Base-by-base conservation (phyloP, 1,140 invertebrate genomes). In the Leptinotarsa undecemlineata region DNA sequence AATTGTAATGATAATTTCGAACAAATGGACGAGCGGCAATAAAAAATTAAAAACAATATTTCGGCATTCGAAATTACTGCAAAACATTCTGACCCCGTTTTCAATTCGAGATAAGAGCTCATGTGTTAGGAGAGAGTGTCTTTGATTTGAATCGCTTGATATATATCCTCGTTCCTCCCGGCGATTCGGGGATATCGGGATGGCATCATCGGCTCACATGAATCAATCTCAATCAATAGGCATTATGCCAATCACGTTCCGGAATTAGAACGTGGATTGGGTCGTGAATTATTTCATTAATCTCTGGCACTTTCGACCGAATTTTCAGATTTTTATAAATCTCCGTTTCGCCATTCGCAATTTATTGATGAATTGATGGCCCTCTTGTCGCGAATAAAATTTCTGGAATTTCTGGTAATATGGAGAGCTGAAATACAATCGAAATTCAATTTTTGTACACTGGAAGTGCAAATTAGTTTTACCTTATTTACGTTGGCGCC, bases 191-290 rank as follows among this genome's bases (percentile, higher is more conserved):
- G 68, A 74, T 76, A 57, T 57, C 4, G n/a, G 51, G n/a, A 66
- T 48, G 66, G 71, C 72, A 76, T 76, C 73, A 73, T 76, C 72
- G 57, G 26, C 72, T 68, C 63, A 60, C 75, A 76, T 76, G 73
- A 76, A 76, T 76, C 75, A 76, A 76, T 76, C 75, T 71, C 75
- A 74, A 68, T 76, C 75, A 76, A 76, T 76, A 74, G 48, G 72
- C 72, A 76, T 76, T 76, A 76, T 64, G 75, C 75, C 75, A 76
- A 76, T 76, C 75, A 76, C 67, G 75, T 72, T 48, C 51, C 33
- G 33, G 68, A 76, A 76, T 76, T 74, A 76, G 70, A 76, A 74
- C 68, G 69, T 57, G 57, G 75, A 71, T 66, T 57, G 51, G 60
- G 57, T 23, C 72, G 71, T 72, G 75, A 74, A 76, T 76, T 76